Percentiles rank a stretch among this genome's conserved stretches.
Conservation (phyloP, 2,888 invertebrate species). For the Dasypolia templi region DNA sequence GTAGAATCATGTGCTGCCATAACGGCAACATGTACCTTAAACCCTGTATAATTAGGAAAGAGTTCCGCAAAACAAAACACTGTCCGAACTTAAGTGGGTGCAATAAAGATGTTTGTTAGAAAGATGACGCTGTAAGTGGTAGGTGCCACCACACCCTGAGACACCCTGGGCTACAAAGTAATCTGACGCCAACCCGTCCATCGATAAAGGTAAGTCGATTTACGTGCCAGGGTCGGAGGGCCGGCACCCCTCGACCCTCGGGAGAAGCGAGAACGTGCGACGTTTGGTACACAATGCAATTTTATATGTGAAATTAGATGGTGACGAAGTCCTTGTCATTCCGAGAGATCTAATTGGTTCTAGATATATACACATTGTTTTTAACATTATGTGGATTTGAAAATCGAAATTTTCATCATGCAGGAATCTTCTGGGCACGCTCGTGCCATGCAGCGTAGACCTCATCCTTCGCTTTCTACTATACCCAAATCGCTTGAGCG, state of each 20-base stretch:
- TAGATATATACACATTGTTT: not conserved
- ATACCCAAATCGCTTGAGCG: too few species aligned
- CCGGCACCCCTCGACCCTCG: conserved; percentile 18
- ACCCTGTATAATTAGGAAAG: not conserved
- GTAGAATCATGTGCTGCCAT: too few species aligned
- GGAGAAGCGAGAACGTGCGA: conserved; percentile 14
- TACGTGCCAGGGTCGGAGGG: conserved; percentile 45
- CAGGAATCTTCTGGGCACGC: not conserved
- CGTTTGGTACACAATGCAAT: conserved; percentile 41
- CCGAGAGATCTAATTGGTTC: not conserved
- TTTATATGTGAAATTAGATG: conserved; percentile 38
- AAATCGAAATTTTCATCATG: not conserved
- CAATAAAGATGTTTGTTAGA: not conserved
- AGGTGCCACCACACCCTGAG: conserved; percentile 25
- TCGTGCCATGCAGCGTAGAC: not conserved
- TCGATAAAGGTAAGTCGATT: conserved; percentile 61
- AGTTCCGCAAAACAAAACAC: not conserved
- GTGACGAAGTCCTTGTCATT: not conserved
- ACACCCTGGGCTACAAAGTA: conserved; percentile 32
- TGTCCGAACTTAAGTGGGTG: not conserved
- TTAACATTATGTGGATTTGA: not conserved
- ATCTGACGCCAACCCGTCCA: conserved; percentile 50
- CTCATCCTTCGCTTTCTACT: not conserved
- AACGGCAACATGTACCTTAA: not conserved
- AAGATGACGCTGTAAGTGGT: conserved; percentile 6